Evolutionary conservation across 2,888 invertebrate species (phyloP).

Genomic region (Tenthredo notha): DNA sequence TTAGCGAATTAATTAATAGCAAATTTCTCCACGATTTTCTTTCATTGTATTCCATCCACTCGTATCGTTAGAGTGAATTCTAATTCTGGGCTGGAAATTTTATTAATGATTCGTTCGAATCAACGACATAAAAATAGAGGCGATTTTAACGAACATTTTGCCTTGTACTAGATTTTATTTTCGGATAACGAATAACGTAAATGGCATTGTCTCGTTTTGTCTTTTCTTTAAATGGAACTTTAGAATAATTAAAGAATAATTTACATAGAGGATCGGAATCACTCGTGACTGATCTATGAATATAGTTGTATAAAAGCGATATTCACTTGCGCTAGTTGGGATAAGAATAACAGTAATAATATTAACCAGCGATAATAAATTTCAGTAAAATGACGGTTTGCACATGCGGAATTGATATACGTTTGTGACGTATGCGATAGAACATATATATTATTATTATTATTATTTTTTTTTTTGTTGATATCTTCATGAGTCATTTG

Average conservation of each 20-base stretch:
- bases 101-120: not conserved
- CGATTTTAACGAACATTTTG: not conserved
- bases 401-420: constrained; percentile 5
- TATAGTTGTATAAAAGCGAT: not conserved
- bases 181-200: not conserved
- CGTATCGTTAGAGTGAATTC: not conserved
- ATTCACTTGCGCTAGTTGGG: not conserved
- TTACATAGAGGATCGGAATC: not conserved
- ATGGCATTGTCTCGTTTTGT: not conserved
- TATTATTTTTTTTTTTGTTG: not conserved
- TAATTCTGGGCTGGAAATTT: not conserved
- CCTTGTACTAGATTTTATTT: constrained; percentile 12
- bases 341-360: not conserved
- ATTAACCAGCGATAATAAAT: not conserved
- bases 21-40: not conserved
- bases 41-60: not conserved
- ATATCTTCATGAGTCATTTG: not conserved
- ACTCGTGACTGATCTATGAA: not conserved
- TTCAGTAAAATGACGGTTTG: not conserved
- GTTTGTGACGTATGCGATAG: not conserved
- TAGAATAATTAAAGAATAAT: not conserved
- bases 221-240: not conserved
- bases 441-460: not conserved
- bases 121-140: not conserved
- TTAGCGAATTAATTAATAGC: not conserved